A percentile compares a stretch with the other conserved stretches of the same genome.
Evolutionary conservation across 37 sponge, comb jelly and placozoan genomes (phyloP).

Genomic region (Geodia barretti): DNA sequence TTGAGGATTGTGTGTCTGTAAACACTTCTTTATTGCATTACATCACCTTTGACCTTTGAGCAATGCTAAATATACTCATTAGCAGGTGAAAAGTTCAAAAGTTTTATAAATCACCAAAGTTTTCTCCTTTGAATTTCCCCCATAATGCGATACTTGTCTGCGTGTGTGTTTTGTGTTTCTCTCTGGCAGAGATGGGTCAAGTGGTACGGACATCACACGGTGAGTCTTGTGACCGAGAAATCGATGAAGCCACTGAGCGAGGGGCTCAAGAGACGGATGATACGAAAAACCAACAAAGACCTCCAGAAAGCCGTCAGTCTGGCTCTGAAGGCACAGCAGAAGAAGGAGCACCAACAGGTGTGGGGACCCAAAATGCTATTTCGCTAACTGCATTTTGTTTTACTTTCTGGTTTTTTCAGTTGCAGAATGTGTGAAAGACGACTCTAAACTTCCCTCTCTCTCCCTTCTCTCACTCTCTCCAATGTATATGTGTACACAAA

Average conservation of each 20-base stretch:
- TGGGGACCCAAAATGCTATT: neutral
- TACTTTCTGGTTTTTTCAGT: neutral
- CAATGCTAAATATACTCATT: too few species aligned
- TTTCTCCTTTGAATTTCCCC: too few species aligned
- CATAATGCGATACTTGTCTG: too few species aligned
- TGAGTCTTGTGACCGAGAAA: conserved; percentile 36
- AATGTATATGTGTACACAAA: too few species aligned
- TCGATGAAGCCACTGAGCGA: conserved; percentile 30
- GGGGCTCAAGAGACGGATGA: conserved; percentile 15
- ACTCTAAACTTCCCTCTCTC: too few species aligned
- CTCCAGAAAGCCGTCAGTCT: conserved; percentile 10
- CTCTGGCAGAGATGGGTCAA: conserved; percentile 63
- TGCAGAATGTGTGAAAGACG: too few species aligned
- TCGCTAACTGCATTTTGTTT: neutral
- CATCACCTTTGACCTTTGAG: too few species aligned
- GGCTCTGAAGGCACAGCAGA: conserved; percentile 19
- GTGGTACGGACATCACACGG: conserved; percentile 61
- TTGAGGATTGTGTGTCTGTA: neutral
- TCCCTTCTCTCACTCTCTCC: too few species aligned
- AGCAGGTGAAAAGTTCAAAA: too few species aligned
- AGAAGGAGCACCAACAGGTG: neutral
- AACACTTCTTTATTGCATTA: neutral
- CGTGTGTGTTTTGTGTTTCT: neutral
- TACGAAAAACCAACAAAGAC: neutral
- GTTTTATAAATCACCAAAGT: too few species aligned